Conservation (phyloP, 2,797 vertebrate species). For the Lates japonicus region DNA sequence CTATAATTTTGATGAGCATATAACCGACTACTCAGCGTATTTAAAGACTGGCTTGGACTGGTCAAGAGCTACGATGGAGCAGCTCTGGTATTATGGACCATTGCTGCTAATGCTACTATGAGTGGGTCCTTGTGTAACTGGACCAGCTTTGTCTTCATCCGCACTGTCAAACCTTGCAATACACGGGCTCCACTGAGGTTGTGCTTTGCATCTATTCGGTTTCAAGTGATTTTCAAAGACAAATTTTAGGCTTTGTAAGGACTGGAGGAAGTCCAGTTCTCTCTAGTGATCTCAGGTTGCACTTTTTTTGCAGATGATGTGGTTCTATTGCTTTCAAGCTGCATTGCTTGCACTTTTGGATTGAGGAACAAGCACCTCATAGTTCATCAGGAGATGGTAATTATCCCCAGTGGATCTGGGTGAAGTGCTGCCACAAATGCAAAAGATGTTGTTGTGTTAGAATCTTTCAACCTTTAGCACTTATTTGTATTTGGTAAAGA, state of each 20-base stretch:
- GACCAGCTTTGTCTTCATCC: slow-evolving; percentile 36
- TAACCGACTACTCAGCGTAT: too few species aligned
- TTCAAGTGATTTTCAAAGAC: slow-evolving; percentile 39
- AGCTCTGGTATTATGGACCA: slow-evolving; percentile 9
- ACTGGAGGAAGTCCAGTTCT: slow-evolving; percentile 23
- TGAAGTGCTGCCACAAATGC: not conserved
- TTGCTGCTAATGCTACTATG: slow-evolving; percentile 12
- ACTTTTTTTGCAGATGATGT: slow-evolving; percentile 17
- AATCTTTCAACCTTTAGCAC: too few species aligned
- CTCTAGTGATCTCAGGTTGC: slow-evolving; percentile 17
- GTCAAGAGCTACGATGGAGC: slow-evolving; percentile 2
- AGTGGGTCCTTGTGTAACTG: slow-evolving; percentile 41
- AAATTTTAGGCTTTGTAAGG: slow-evolving; percentile 19
- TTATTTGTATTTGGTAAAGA: too few species aligned
- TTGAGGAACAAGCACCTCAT: not conserved
- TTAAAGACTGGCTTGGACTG: not conserved
- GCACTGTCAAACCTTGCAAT: slow-evolving; percentile 29
- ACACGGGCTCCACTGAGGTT: slow-evolving; percentile 19
- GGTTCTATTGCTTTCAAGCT: slow-evolving; percentile 10
- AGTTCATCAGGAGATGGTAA: slow-evolving; percentile 1
- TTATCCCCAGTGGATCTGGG: not conserved
- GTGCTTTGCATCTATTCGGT: slow-evolving; percentile 35
- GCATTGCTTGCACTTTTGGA: not conserved
- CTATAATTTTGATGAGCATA: not conserved
- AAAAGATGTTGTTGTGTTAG: too few species aligned